Evolutionary conservation across 2,113 vertebrate species (phyloP).

Genomic region (Todiramphus saurophagus): DNA sequence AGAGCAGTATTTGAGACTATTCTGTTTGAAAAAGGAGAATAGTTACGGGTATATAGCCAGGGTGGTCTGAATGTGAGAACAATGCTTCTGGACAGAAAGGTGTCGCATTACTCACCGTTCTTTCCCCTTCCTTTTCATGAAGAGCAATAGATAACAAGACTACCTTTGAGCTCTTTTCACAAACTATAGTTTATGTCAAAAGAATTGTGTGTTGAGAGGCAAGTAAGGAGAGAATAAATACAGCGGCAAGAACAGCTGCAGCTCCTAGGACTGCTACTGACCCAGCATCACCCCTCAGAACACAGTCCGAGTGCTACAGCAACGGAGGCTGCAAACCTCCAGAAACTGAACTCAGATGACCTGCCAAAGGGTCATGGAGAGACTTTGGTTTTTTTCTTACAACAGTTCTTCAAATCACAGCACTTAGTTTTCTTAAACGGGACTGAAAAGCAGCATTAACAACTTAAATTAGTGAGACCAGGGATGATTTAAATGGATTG

Average conservation of each 20-base stretch:
- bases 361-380: neutral
- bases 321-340: neutral
- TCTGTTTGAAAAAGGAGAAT: neutral
- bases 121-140: neutral
- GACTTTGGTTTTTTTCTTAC: neutral
- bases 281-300: neutral
- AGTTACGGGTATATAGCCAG: fast-evolving
- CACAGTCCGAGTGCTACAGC: neutral
- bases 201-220: neutral
- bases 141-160: neutral
- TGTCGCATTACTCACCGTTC: neutral
- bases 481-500: neutral
- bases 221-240: neutral
- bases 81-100: neutral
- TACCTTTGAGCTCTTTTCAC: neutral
- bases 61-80: neutral
- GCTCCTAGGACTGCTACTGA: neutral
- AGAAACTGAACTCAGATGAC: neutral
- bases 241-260: neutral
- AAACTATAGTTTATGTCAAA: neutral
- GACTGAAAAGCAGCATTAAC: neutral
- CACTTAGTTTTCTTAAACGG: neutral
- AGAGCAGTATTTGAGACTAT: neutral
- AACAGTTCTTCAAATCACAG: neutral
- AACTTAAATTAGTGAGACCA: neutral